A percentile compares a stretch with the other conserved stretches of the same genome.
These are phyloP conservation scores for Bambusicola thoracicus DNA, from an alignment of 2,113 vertebrate species.

Conservation along the genomic window DNA sequence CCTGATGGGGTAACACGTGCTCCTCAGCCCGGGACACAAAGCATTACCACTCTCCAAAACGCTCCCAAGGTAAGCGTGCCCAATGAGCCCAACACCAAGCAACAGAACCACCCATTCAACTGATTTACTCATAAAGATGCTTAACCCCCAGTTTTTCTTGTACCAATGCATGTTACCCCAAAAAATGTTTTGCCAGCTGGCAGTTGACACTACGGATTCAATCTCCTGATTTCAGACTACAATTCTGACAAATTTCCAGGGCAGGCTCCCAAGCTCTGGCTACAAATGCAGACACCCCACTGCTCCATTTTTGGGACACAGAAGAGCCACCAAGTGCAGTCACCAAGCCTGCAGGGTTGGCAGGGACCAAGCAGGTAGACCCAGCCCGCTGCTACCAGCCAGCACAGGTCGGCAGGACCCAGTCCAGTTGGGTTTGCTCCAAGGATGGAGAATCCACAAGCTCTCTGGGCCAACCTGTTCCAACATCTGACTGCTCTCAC, in stretches of 20 bases:
- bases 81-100: rapidly evolving
- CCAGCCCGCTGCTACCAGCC: background rate
- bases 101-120: background rate
- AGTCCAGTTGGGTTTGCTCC: rapidly evolving
- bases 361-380: too few species aligned
- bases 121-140: background rate
- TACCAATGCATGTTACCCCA: background rate
- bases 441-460: background rate
- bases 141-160: background rate
- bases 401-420: background rate
- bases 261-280: background rate
- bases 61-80: background rate
- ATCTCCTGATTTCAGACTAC: background rate
- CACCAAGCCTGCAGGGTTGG: background rate
- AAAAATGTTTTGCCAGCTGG: background rate
- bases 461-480: background rate
- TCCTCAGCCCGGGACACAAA: background rate
- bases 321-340: background rate
- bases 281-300: background rate
- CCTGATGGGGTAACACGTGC: background rate
- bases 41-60: rapidly evolving
- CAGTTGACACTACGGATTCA: background rate
- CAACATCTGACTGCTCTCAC: rapidly evolving
- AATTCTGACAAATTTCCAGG: too few species aligned
- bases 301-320: background rate